Base-by-base conservation (phyloP, 2,797 vertebrate genomes). In the Vultur gryphus region DNA sequence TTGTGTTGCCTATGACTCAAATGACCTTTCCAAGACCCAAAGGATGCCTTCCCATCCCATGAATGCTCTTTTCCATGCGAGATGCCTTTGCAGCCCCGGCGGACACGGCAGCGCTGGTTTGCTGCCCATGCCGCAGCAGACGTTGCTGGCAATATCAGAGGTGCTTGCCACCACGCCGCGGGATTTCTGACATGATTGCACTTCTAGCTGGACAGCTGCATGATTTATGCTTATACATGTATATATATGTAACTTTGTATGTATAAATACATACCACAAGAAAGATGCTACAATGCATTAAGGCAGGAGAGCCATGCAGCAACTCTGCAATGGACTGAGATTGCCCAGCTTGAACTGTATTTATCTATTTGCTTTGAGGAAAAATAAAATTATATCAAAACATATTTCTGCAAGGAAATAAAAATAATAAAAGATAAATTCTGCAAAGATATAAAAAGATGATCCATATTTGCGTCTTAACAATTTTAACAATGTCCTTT, bases 1-100 rank as follows among this genome's bases (percentile, higher is more conserved):
- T 9, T 8, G 20, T 7, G 9, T 11, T 44, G 58, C 43, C 37
- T 35, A 3, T 10, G 25, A 16, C 51, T 35, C 58, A 12, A 21
- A 7, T 1, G 35, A 64, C 25, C n/a, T 54, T 29, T 9, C 25
- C 41, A 21, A 39, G 46, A n/a, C 24, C 29, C 24, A 5, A 11
- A 29, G 19, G n/a, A 39, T 7, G 26, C 16, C 28, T 5, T 11
- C 55, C 31, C 54, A 6, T 6, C 31, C 62, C 39, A 8, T 1
- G 10, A 29, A 57, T 1, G 28, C 61, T 31, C 54, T 20, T 6
- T 2, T 26, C 72, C 4, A 1, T 3, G 29, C 5, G 11, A 29
- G n/a, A 11, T 13, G 46, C 72, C 55, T 15, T 9, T 8, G 44
- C 55, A 3, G n/a, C 62, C 4, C 13, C 7, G 3, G 35, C 8